phyloP scores from a whole-genome alignment of 2,888 invertebrate species.

The Ganaspis brasiliensis region DNA sequence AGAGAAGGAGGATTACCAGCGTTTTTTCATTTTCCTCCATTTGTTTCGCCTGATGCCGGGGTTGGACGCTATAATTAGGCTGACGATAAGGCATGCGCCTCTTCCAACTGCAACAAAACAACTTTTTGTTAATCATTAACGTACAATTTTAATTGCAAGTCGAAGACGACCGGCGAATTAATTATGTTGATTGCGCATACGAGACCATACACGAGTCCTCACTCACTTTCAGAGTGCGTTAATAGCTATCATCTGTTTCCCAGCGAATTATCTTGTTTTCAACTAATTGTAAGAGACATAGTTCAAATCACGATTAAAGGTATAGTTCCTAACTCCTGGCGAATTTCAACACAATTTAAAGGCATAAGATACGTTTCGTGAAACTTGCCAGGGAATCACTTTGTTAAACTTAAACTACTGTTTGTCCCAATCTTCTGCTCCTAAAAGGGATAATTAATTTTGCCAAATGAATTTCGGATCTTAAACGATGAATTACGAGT shows the following conservation, averaged over 20 bases:
- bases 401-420: not conserved
- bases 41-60: constrained; percentile 59
- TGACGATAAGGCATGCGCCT: constrained; percentile 68
- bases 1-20: constrained; percentile 34
- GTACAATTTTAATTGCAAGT: constrained; percentile 76
- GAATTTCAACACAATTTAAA: constrained; percentile 13
- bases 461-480: no score
- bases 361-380: constrained; percentile 12
- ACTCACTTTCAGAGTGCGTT: constrained; percentile 50
- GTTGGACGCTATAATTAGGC: constrained; percentile 73
- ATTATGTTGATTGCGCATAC: constrained; percentile 71
- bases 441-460: no score
- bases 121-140: constrained; percentile 76
- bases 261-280: constrained; percentile 75
- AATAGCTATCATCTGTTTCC: constrained; percentile 56
- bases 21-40: constrained; percentile 51
- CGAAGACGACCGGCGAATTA: constrained; percentile 72
- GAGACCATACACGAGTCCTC: constrained; percentile 50
- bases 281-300: constrained; percentile 77
- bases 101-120: constrained; percentile 71
- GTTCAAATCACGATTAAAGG: constrained; percentile 64
- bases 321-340: constrained; percentile 17
- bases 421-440: no score
- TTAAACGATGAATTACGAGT: no score
- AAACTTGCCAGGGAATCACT: constrained; percentile 10